These are phyloP conservation scores for Heliconius ethilla DNA, from an alignment of 2,888 invertebrate species.

Conservation along the genomic window DNA sequence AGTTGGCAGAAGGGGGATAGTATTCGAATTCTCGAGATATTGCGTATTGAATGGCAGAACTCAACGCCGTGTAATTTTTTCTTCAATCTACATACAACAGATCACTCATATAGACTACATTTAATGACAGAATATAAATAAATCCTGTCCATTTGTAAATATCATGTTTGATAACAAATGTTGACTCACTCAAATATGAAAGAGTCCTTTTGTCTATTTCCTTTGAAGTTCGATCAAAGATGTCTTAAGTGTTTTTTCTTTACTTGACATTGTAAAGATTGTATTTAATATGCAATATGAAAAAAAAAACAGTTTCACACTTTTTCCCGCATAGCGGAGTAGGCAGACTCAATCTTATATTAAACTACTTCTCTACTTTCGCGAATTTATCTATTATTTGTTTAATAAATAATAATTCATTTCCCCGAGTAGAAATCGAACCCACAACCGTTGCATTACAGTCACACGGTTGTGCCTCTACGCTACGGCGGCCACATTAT, in stretches of 20 bases:
- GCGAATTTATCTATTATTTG: no score
- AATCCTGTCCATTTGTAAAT: conserved; percentile 14
- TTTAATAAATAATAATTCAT: no score
- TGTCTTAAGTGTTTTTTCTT: conserved; percentile 1
- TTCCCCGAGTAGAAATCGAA: no score
- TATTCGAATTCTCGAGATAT: no score
- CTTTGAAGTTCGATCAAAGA: conserved; percentile 19
- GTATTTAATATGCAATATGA: background rate
- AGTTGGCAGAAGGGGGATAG: no score
- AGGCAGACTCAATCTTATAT: background rate
- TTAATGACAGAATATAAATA: conserved; percentile 2
- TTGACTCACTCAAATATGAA: conserved; percentile 21
- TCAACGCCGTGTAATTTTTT: no score
- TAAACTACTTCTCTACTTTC: no score
- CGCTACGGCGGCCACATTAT: no score
- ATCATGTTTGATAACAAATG: conserved; percentile 22
- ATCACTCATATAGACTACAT: background rate
- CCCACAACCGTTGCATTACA: no score
- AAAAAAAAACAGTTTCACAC: background rate
- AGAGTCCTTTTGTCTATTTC: conserved; percentile 21
- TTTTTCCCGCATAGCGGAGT: background rate
- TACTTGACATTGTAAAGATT: background rate
- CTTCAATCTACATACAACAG: background rate
- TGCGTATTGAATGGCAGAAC: no score
- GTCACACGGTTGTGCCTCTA: no score